Evolutionary conservation across 2,888 invertebrate genomes (phyloP), one percentile per base, ranked within the genome.

Genomic region (Sphecodes monilicornis): DNA sequence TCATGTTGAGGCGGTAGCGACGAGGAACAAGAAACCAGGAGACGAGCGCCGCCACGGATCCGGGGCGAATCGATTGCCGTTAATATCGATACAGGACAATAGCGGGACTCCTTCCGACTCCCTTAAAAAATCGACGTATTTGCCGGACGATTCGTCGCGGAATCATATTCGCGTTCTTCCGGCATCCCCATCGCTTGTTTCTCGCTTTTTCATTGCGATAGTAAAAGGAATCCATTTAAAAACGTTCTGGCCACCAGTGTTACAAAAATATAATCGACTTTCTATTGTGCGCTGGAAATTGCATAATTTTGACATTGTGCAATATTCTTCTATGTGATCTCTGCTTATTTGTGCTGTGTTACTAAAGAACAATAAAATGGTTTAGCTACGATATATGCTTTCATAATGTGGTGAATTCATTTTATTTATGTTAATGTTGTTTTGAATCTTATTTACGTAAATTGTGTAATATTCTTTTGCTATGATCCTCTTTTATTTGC

Each of bases 51-150:
- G 89, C 82, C 87, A 88, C 87, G 89, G 86, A 88, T 76, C 88
- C 91, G 88, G 57, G 84, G 87, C 93, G 88, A 93, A 93, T 93
- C 91, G 92, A 92, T 93, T 91, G 82, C 86, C 86, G 89, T 89
- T 91, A 92, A 91, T 92, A 92, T 92, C 92, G 92, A 93, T 89
- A 88, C 82, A 78, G 85, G 89, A 91, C 89, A 90, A 90, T 91
- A 88, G 87, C 46, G 78, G 77, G 64, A 75, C 68, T 60, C 26
- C 32, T 57, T 22, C 32, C 66, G 64, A n/a, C 50, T 71, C 41
- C 70, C 36, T 32, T 81, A 80, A 84, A 84, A 87, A 82, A 78
- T 85, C 86, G 80, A 86, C 90, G 90, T 93, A 92, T 93, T 93
- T 93, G 90, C 91, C 79, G 89, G 92, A 77, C 78, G 84, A 93